Evolutionary conservation across 2,797 vertebrate species (phyloP), one percentile per base, ranked within the genome.

Genomic region (Siniperca undulata): DNA sequence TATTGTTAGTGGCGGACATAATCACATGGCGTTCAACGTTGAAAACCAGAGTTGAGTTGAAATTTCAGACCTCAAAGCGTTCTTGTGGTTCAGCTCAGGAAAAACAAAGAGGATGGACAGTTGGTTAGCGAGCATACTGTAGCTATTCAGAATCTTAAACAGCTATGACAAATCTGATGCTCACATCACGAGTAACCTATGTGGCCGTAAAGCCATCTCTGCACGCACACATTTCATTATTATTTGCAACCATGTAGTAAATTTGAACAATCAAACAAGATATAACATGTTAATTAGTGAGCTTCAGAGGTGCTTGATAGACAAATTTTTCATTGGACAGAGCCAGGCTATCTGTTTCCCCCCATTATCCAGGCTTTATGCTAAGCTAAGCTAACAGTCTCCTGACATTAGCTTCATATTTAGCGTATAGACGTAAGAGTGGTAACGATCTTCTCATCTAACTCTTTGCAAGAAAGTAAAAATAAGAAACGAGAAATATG

Each of bases 1-100:
- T 36, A 53, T 77, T 52, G 69, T 86, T 83, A 75, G 74, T 61
- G 66, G 72, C 60, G 44, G 55, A 67, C 38, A 58, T 70, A 74
- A 88, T 86, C 78, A 85, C n/a, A 62, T 68, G 22, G 20, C 46
- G 30, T 9, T 20, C 64, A 80, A 20, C 71, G 34, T 24, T 58
- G 44, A 53, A 84, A 30, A 68, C n/a, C 56, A 67, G 65, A 72
- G 74, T 38, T 78, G 71, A 69, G 66, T 30, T 60, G 14, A 60
- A 53, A 62, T 64, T 34, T 70, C 67, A 73, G 53, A 72, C 82
- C 75, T 74, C 66, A 74, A 60, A 77, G 68, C 56, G 46, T 86
- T 86, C 24, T 72, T 85, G 82, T 77, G 88, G 81, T 64, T 61
- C 19, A 40, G 56, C 74, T 79, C 67, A 59, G 70, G 53, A 38